These are phyloP conservation scores for Ondatra zibethicus DNA, from an alignment of 2,113 vertebrate species.

Conservation along the genomic window DNA sequence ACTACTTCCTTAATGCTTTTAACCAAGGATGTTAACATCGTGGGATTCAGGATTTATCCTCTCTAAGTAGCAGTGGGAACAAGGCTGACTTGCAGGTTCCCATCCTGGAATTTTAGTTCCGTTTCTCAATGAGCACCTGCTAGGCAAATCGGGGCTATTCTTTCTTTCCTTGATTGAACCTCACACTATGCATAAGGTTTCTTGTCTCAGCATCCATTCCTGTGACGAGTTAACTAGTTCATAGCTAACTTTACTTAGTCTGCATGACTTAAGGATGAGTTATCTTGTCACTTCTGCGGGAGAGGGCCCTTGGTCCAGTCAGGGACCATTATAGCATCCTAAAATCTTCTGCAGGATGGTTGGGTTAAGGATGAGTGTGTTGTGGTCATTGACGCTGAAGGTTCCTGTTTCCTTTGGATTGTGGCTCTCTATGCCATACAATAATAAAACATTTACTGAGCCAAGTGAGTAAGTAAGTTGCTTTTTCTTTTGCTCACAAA, in stretches of 20 bases:
- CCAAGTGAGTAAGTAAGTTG: conserved; percentile 31
- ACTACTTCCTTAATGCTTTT: conserved; percentile 8
- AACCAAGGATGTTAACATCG: neutral
- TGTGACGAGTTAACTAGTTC: neutral
- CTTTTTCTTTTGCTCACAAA: conserved; percentile 45
- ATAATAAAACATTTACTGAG: conserved; percentile 47
- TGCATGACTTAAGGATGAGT: neutral
- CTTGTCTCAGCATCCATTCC: neutral
- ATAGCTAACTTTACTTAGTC: neutral
- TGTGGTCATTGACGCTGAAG: neutral
- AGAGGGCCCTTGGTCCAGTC: neutral
- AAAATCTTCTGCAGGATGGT: neutral
- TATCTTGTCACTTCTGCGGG: neutral
- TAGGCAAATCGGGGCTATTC: no score
- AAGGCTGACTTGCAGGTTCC: neutral
- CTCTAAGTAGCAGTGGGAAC: neutral
- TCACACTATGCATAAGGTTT: neutral
- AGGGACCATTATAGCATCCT: neutral
- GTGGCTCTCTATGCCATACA: neutral
- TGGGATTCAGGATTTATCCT: neutral
- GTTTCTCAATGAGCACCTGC: neutral
- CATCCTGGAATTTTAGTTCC: neutral
- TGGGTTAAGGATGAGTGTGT: neutral
- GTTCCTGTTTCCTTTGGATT: conserved; percentile 22
- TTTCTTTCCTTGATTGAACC: neutral